These are phyloP conservation scores for Microhierax caerulescens DNA, from an alignment of 2,797 vertebrate genomes.

Conservation along the genomic window DNA sequence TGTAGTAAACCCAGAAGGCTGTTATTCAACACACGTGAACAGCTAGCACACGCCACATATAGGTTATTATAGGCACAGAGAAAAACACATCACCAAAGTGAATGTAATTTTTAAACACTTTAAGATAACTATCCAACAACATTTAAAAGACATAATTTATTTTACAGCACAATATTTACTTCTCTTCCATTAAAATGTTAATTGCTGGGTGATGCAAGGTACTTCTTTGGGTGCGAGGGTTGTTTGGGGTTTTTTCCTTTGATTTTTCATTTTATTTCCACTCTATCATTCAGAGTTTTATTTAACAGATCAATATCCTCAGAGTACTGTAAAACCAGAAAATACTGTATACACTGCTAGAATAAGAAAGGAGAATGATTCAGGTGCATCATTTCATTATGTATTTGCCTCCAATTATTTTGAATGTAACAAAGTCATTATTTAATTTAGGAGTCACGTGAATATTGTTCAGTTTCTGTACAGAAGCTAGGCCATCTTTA, in stretches of 20 bases:
- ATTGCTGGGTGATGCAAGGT: background rate
- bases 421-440: constrained; percentile 68
- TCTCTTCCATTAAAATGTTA: constrained; percentile 16
- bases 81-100: constrained; percentile 34
- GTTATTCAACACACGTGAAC: background rate
- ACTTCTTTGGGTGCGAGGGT: background rate
- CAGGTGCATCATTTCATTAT: constrained; percentile 24
- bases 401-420: constrained; percentile 48
- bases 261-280: constrained; percentile 44
- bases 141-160: constrained; percentile 70
- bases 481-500: constrained; percentile 54
- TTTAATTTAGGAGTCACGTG: constrained; percentile 54
- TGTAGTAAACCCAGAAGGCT: constrained; percentile 22
- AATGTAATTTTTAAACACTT: constrained; percentile 70
- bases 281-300: constrained; percentile 41
- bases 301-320: constrained; percentile 53
- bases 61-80: constrained; percentile 5
- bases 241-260: background rate
- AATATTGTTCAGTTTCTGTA: constrained; percentile 51
- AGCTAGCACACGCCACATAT: background rate
- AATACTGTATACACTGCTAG: constrained; percentile 59
- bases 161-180: constrained; percentile 56
- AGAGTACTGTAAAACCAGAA: constrained; percentile 71
- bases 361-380: constrained; percentile 26
- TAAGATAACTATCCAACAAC: constrained; percentile 1